Percentiles rank a stretch among this genome's conserved stretches.
Evolutionary conservation across 2,113 vertebrate species (phyloP).

Genomic region (Piaya cayana): DNA sequence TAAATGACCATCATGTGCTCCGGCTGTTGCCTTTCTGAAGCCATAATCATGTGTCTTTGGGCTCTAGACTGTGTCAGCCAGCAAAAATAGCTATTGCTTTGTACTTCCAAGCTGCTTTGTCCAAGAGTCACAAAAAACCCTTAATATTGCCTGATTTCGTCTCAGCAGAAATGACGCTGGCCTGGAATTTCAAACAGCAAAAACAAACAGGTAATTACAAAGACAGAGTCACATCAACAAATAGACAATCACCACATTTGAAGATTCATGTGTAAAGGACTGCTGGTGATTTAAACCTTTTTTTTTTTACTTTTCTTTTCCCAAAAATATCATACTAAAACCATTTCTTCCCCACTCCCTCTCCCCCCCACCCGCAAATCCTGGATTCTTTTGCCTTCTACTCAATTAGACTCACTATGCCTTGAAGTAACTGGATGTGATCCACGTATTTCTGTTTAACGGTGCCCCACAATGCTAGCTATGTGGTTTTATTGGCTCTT

Average conservation of each 20-base stretch:
- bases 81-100: background rate
- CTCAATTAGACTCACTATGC: background rate
- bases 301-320: too few relatives aligned
- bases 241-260: background rate
- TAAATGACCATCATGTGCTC: background rate
- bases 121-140: background rate
- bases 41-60: background rate
- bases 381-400: background rate
- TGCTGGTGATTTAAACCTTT: background rate
- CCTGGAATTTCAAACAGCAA: background rate
- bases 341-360: background rate
- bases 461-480: background rate
- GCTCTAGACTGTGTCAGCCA: background rate
- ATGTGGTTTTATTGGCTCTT: conserved; percentile 43
- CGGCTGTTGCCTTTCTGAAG: background rate
- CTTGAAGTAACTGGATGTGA: conserved; percentile 13
- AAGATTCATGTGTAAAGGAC: background rate
- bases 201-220: background rate
- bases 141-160: background rate
- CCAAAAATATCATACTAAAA: background rate
- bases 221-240: background rate
- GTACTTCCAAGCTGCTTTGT: background rate
- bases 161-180: background rate
- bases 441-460: conserved; percentile 22
- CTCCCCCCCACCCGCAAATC: background rate